These are phyloP conservation scores for Augochlorella aurata DNA, from an alignment of 2,888 invertebrate species.

Conservation along the genomic window DNA sequence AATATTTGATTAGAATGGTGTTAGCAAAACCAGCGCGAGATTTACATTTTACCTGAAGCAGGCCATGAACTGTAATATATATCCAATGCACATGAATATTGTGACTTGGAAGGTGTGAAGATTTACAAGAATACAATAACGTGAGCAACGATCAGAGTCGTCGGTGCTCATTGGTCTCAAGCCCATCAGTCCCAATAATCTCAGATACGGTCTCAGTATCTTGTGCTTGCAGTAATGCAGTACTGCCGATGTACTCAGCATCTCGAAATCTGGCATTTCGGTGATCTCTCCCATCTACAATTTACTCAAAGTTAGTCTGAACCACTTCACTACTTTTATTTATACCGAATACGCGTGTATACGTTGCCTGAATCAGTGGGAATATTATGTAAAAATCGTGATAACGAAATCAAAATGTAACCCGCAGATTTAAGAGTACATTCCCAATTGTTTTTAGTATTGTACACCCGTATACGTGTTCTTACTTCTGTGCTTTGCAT, in stretches of 20 bases:
- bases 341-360: neutral
- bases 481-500: constrained; percentile 79
- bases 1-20: neutral
- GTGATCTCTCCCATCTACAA: constrained; percentile 87
- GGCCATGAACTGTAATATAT: constrained; percentile 90
- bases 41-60: constrained; percentile 86
- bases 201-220: constrained; percentile 90
- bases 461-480: neutral
- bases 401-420: neutral
- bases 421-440: neutral
- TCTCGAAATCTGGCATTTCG: constrained; percentile 86
- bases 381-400: neutral
- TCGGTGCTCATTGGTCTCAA: constrained; percentile 88
- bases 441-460: neutral
- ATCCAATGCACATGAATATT: constrained; percentile 87
- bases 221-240: constrained; percentile 92
- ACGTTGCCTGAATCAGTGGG: neutral
- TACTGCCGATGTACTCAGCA: constrained; percentile 90
- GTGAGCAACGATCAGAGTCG: constrained; percentile 84
- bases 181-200: constrained; percentile 89
- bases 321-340: too few species aligned
- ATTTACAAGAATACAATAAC: constrained; percentile 85
- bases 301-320: constrained; percentile 19
- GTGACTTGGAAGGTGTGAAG: constrained; percentile 88
- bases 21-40: neutral